phyloP scores from a whole-genome alignment of 1,140 invertebrate species.

The Eriosoma lanigerum region DNA sequence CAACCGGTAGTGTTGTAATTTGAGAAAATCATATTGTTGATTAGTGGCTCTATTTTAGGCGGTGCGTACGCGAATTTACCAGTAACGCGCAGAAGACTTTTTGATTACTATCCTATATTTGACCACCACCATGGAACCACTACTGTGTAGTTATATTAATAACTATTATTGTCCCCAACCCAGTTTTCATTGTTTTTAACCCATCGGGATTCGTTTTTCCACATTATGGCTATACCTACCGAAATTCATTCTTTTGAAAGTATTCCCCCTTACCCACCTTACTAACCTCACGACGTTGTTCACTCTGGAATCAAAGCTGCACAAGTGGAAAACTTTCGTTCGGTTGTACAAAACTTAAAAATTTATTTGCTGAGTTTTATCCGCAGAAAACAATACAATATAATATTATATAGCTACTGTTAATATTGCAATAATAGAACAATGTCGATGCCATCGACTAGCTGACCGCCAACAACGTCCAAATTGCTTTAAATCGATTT shows the following conservation, averaged over 20 bases:
- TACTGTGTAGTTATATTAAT: background rate
- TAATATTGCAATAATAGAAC: constrained; percentile 16
- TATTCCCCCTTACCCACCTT: background rate
- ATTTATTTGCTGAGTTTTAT: background rate
- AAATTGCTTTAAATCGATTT: constrained; percentile 16
- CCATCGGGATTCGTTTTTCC: constrained; percentile 4
- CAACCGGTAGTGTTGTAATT: too few species aligned
- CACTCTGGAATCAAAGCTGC: background rate
- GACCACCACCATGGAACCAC: background rate
- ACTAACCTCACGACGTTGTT: too few species aligned
- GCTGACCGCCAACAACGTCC: background rate
- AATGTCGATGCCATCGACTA: background rate
- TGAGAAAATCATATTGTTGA: background rate
- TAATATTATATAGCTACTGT: background rate
- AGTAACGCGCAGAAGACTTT: constrained; percentile 14
- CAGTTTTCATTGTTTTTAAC: background rate
- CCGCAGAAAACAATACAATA: constrained; percentile 15
- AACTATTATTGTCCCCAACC: background rate
- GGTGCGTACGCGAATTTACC: background rate
- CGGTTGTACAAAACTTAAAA: constrained; percentile 10
- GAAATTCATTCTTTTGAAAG: constrained; percentile 21
- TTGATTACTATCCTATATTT: constrained; percentile 29
- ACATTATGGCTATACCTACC: background rate
- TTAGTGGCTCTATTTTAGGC: constrained; percentile 8
- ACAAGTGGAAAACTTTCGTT: background rate